phyloP scores from a whole-genome alignment of 2,113 vertebrate genomes.

The Upupa epops region DNA sequence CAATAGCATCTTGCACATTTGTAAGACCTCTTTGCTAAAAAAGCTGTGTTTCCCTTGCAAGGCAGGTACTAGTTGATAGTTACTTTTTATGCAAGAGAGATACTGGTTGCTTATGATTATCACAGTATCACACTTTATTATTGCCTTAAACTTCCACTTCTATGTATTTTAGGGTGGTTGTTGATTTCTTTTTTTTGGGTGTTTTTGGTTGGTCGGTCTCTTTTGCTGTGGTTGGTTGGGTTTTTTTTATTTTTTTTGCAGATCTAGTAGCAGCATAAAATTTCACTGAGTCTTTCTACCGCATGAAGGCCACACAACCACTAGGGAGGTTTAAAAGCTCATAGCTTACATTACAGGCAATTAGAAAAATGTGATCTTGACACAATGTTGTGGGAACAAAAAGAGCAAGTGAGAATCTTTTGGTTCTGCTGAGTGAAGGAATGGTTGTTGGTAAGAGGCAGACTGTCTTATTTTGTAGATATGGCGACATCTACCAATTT shows the following conservation, averaged over 20 bases:
- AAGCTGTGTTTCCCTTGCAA: background rate
- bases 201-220: background rate
- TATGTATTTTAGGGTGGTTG: background rate
- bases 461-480: background rate
- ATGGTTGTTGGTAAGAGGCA: background rate
- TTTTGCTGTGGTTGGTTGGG: background rate
- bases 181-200: background rate
- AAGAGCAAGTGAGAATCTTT: background rate
- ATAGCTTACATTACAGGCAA: background rate
- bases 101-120: background rate
- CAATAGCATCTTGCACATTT: background rate
- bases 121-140: no score
- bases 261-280: background rate
- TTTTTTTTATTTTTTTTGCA: background rate
- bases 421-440: background rate
- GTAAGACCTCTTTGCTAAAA: background rate
- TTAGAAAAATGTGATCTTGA: conserved; percentile 25
- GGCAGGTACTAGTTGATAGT: background rate
- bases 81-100: background rate
- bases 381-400: background rate
- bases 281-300: background rate
- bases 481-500: background rate
- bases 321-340: background rate
- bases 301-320: background rate
- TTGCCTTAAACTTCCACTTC: background rate